A percentile compares a stretch with the other conserved stretches of the same genome.
These are phyloP conservation scores for Merluccius polli DNA, from an alignment of 2,797 vertebrate species.

Conservation along the genomic window DNA sequence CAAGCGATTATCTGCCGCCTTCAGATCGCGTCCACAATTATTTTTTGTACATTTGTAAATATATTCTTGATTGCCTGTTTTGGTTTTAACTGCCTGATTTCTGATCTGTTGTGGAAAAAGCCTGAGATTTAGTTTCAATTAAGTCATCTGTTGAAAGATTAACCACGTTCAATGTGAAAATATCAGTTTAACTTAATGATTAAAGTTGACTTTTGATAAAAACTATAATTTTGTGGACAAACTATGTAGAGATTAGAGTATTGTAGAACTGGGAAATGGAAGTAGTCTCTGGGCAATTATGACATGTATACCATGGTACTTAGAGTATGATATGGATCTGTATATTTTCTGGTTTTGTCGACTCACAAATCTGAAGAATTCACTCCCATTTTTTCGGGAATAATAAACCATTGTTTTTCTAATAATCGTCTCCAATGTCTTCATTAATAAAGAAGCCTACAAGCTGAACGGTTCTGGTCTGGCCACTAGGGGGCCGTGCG, in stretches of 20 bases:
- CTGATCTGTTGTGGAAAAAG: neutral
- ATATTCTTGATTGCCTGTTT: neutral
- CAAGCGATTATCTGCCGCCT: neutral
- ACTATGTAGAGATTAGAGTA: neutral
- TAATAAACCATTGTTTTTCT: neutral
- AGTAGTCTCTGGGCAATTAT: neutral
- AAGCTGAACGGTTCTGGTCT: neutral
- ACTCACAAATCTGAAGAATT: neutral
- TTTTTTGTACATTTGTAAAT: constrained; percentile 3
- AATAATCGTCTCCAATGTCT: neutral
- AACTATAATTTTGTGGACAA: too few species aligned
- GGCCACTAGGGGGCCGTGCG: neutral
- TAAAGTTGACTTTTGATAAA: neutral
- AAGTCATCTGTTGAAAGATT: neutral
- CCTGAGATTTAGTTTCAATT: neutral
- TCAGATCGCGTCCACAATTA: neutral
- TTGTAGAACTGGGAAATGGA: neutral
- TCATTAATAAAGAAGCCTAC: neutral
- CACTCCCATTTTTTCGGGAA: neutral
- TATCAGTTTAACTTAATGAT: neutral
- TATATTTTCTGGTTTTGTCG: neutral
- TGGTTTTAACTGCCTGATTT: neutral
- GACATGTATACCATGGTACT: neutral
- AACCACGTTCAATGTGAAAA: neutral
- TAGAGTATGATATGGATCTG: neutral